phyloP scores from a whole-genome alignment of 2,113 vertebrate genomes.

The Odobenus rosmarus region DNA sequence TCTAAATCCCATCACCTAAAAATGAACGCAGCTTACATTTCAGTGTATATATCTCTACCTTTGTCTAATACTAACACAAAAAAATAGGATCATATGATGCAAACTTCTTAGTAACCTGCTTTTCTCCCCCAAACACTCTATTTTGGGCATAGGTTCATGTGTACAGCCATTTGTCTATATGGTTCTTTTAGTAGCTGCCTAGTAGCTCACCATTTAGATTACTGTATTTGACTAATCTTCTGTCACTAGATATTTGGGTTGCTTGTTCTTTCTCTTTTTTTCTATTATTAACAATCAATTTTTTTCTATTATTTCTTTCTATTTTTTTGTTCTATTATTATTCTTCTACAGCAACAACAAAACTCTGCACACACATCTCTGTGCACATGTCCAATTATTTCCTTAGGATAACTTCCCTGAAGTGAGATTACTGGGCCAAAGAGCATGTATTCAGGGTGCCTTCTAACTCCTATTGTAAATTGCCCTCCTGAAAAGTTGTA shows the following conservation, averaged over 20 bases:
- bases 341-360: background rate
- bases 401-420: background rate
- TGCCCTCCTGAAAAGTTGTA: background rate
- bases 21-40: background rate
- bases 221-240: background rate
- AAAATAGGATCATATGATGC: background rate
- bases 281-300: background rate
- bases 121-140: background rate
- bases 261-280: background rate
- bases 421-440: background rate
- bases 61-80: conserved; percentile 16
- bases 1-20: background rate
- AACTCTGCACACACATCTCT: background rate
- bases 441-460: background rate
- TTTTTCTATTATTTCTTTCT: background rate
- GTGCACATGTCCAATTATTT: background rate
- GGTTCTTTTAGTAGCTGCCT: background rate
- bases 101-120: background rate
- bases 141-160: background rate
- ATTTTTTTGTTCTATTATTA: background rate
- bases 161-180: background rate
- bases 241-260: background rate
- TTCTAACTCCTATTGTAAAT: background rate
- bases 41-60: background rate
- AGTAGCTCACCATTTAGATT: background rate